Evolutionary conservation across 1,140 invertebrate genomes (phyloP), one percentile per base, ranked within the genome.

Genomic region (Musca domestica): DNA sequence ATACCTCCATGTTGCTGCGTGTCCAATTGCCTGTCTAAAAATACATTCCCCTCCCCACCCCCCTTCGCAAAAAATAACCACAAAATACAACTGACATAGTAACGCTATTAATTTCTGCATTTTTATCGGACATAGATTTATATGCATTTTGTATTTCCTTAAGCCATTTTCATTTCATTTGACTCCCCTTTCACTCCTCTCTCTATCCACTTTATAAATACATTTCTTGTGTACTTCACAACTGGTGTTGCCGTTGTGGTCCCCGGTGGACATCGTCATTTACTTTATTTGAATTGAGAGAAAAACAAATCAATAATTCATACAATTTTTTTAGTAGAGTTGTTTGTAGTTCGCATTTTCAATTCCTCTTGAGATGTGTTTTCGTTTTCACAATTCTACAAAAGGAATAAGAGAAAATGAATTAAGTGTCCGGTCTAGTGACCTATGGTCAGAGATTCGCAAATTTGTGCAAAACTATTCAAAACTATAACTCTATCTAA

Each of bases 81-180:
- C 56, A 34, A 41, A n/a, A 41, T 34, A 5, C 30, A 61, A 27
- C 30, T 61, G 56, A 34, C 56, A 61, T 19, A 61, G 27, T 34
- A 61, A 61, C 27, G 34, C 30, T 61, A 19, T 61, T 41, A 61
- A 19, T 61, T 51, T 51, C 20, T 51, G 9, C 20, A 19, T 22
- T 61, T n/a, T 61, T 58, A 58, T 58, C 54, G 54, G 54, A 58
- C 23, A 58, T 27, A 58, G 23, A 58, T 58, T 58, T 58, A 58
- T 58, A 30, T n/a, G 15, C 23, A 27, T 58, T 58, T 27, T 58
- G 54, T 27, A 17, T 34, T 61, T 61, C 34, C 34, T 61, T 61
- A 61, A 61, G 17, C 27, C 23, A 30, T 58, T 52, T 58, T 14
- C 23, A 27, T 58, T n/a, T n/a, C n/a, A n/a, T n/a, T n/a, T n/a